Evolutionary conservation across 1,140 invertebrate species (phyloP), one percentile per base, ranked within the genome.

Genomic region (Chrysoperla carnea): DNA sequence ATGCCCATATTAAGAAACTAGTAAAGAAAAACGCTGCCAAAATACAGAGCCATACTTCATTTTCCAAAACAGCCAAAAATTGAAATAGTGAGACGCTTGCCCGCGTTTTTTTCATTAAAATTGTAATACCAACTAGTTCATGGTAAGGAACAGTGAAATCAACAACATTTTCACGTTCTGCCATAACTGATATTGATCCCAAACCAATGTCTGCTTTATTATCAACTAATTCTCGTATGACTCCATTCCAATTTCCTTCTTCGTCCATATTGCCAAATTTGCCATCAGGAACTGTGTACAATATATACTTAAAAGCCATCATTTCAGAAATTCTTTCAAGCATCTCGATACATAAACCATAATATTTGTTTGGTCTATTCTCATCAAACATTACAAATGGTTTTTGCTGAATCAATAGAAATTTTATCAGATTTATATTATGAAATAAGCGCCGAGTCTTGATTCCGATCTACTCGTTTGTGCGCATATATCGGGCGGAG

Each of bases 141-240:
- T 95, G 95, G 55, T 90, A 94, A 0, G 91, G 89, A 0, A 94
- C 88, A 0, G 91, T 95, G 52, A 92, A 95, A 59, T 94, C 91
- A 1, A 95, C 82, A 0, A 92, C 87, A 51, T 85, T 90, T 60
- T 95, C 91, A 13, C 91, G 67, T 60, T 95, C 91, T 0, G 90
- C 88, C 83, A 93, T 93, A 0, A 94, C 90, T 0, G 85, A 85
- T 47, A 94, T 66, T 0, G 87, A 81, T 1, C 81, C 82, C 5
- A 95, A 55, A 0, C 81, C 90, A 46, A 96, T 90, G 55, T 95
- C 88, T 0, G 90, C 90, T 48, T 76, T 73, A 62, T 92, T 90
- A 35, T 90, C 81, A 29, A 90, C 81, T 1, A 97, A 61, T 55
- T 96, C 90, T 50, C 77, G 79, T 1, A 97, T 82, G 64, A 95